phyloP scores from a whole-genome alignment of 2,113 vertebrate species.

The Forbesichthys papilliferus region DNA sequence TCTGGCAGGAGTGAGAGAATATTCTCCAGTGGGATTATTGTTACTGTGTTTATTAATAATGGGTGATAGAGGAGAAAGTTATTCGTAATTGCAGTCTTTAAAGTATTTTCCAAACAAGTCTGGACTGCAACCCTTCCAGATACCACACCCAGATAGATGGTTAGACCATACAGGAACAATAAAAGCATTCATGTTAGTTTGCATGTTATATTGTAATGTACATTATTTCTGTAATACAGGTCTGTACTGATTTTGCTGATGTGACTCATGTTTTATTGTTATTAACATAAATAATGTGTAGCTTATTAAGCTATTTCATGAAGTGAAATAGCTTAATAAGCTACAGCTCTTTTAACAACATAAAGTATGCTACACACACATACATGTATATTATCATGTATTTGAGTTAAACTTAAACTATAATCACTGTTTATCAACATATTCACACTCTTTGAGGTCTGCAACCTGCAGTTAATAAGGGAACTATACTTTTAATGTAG shows the following conservation, averaged over 20 bases:
- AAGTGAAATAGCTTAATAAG: too few species aligned
- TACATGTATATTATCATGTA: not conserved
- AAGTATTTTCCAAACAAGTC: constrained; percentile 50
- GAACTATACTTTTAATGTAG: too few species aligned
- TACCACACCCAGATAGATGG: constrained; percentile 32
- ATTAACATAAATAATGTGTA: too few species aligned
- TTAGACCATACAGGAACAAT: constrained; percentile 27
- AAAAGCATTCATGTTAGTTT: constrained; percentile 21
- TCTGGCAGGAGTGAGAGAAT: constrained; percentile 41
- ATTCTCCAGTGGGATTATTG: constrained; percentile 36
- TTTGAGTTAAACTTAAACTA: too few species aligned
- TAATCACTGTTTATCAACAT: too few species aligned
- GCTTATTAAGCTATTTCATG: too few species aligned
- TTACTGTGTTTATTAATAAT: constrained; percentile 28
- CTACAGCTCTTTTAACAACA: too few species aligned
- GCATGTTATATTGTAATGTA: constrained; percentile 13
- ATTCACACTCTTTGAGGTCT: too few species aligned
- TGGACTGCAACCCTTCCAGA: constrained; percentile 43
- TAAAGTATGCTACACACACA: constrained; percentile 31
- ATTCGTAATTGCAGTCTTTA: constrained; percentile 53
- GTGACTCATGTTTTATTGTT: not conserved
- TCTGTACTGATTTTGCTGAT: not conserved
- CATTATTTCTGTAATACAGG: not conserved
- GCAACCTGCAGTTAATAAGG: too few species aligned
- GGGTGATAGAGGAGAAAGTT: constrained; percentile 31